Base-by-base conservation (phyloP, 1,140 invertebrate genomes). In the Helicoverpa armigera region DNA sequence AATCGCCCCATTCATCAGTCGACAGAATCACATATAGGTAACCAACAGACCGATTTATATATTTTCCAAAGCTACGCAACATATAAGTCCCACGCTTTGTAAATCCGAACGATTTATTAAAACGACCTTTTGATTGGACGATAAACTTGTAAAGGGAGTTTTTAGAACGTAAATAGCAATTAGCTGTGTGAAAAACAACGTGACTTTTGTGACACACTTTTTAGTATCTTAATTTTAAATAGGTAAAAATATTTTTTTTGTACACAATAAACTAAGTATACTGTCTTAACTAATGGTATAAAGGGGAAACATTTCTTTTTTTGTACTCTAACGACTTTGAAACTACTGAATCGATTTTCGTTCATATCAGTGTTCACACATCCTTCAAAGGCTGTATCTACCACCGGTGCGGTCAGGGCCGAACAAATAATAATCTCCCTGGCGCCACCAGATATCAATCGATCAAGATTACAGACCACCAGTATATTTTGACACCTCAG, bases 121-220 rank as follows among this genome's bases (percentile, higher is more conserved):
- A 58, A 58, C 54, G 54, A 58, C 54, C 54, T 58, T 58, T 58
- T 58, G 54, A 58, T 58, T 58, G 54, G 54, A 58, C 54, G 54
- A 58, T 58, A 58, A 58, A 58, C 54, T 58, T 58, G 54, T 14
- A 58, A 58, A 58, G 54, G 54, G 54, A 58, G 14, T 58, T 58
- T 58, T 58, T 18, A 18, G 54, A 18, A 58, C 54, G 54, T 10
- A 58, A 58, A 58, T 16, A 14, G n/a, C 54, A 58, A 58, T 58
- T 58, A 58, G 54, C 18, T 11, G 18, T 18, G 54, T 35, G 35
- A 35, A 35, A 35, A 35, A 35, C 35, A 35, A 35, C 35, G 35
- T 23, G 2, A 23, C 23, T 23, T 23, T 23, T 23, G 2, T 23
- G 2, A 23, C 23, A 23, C 23, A 23, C 23, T 23, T 23, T 23